These are phyloP conservation scores for Lepidochrysops patricia DNA, from an alignment of 2,888 invertebrate genomes.

Conservation along the genomic window DNA sequence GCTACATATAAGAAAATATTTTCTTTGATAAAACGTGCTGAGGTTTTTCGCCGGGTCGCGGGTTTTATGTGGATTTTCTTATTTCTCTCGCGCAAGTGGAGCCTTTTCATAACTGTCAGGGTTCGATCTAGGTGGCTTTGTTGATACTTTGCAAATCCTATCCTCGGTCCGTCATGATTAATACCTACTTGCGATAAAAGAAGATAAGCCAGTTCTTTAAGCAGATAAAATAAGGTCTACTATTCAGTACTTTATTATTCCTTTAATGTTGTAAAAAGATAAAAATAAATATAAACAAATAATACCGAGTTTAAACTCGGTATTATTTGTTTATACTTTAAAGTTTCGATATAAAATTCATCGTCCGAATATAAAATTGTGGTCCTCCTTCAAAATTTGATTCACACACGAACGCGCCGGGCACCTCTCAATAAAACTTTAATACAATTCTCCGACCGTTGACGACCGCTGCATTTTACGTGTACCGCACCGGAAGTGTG, in stretches of 20 bases:
- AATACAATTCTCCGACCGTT: slow-evolving; percentile 39
- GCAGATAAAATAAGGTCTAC: not conserved
- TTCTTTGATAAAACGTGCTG: slow-evolving; percentile 49
- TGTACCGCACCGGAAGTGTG: slow-evolving; percentile 53
- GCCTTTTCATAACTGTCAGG: slow-evolving; percentile 66
- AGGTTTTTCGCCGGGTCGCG: slow-evolving; percentile 46
- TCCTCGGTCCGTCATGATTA: slow-evolving; percentile 28
- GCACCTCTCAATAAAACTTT: slow-evolving; percentile 33
- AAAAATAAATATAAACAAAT: not conserved
- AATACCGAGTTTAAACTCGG: not conserved
- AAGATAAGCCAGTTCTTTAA: not conserved
- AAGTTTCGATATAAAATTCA: not conserved
- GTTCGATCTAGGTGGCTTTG: slow-evolving; percentile 52
- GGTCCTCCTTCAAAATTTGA: slow-evolving; percentile 25
- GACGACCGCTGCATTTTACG: slow-evolving; percentile 43
- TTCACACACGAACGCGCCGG: slow-evolving; percentile 27
- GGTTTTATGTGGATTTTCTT: slow-evolving; percentile 53
- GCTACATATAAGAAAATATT: slow-evolving; percentile 58
- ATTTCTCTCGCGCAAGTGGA: slow-evolving; percentile 41
- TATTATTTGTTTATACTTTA: not conserved
- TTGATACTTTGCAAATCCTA: slow-evolving; percentile 39
- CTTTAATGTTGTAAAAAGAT: not conserved
- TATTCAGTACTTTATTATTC: not conserved
- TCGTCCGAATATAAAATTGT: slow-evolving; percentile 3
- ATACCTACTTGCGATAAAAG: not conserved